phyloP scores from a whole-genome alignment of 1,140 invertebrate species.

The Tyrophagus putrescentiae region DNA sequence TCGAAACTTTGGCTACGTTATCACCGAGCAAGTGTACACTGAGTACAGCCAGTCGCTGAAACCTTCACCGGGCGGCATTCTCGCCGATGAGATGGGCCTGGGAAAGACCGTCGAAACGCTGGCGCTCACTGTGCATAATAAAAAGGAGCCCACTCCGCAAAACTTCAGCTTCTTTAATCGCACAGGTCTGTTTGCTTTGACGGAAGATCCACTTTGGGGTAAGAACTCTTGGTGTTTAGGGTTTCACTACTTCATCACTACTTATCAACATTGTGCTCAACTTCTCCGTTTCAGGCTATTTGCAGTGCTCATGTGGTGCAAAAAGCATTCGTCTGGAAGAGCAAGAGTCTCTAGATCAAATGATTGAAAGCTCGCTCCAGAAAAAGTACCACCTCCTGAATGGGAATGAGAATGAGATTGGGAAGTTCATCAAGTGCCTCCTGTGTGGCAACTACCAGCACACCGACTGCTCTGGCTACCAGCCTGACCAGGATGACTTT shows the following conservation, averaged over 20 bases:
- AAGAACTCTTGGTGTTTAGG: neutral
- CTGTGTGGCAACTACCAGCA: slow-evolving; percentile 46
- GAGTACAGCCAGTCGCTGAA: neutral
- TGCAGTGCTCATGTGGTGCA: slow-evolving; percentile 29
- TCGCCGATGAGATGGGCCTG: slow-evolving; percentile 70
- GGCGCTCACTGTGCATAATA: slow-evolving; percentile 47
- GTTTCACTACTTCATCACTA: no score
- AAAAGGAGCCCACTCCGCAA: slow-evolving; percentile 27
- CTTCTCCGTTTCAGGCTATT: slow-evolving; percentile 14
- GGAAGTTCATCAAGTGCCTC: slow-evolving; percentile 37
- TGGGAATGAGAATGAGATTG: no score
- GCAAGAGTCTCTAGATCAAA: neutral
- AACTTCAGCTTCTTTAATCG: neutral
- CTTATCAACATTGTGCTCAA: neutral
- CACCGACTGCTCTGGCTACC: slow-evolving; percentile 44
- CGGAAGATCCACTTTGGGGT: neutral
- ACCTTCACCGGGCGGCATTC: slow-evolving; percentile 45
- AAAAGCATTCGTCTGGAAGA: neutral
- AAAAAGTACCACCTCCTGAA: slow-evolving; percentile 22
- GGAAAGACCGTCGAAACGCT: slow-evolving; percentile 66
- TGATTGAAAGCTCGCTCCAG: neutral
- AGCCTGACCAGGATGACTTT: slow-evolving; percentile 30
- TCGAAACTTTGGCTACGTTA: slow-evolving; percentile 34
- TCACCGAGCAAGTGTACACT: neutral
- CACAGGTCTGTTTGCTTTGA: neutral